Evolutionary conservation across 2,888 invertebrate species (phyloP).

Genomic region (Tuta absoluta): DNA sequence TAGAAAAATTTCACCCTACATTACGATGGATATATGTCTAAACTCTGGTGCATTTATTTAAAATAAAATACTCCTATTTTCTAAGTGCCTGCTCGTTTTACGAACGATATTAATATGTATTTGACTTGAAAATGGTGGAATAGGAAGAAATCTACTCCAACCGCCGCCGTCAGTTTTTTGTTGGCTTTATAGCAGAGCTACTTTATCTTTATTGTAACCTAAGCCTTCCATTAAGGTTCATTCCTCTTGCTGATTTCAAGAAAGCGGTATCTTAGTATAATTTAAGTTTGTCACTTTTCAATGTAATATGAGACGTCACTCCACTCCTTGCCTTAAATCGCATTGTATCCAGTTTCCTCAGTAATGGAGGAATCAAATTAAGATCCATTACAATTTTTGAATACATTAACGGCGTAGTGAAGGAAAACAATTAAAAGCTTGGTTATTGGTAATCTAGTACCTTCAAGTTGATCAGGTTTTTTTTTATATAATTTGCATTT

Average conservation of each 20-base stretch:
- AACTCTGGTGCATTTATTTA: too few relatives aligned
- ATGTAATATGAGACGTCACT: slow-evolving; percentile 36
- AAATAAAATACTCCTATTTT: too few relatives aligned
- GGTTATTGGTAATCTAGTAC: neutral
- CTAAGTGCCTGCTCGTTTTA: too few relatives aligned
- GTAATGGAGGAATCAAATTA: slow-evolving; percentile 60
- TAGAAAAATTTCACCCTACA: too few relatives aligned
- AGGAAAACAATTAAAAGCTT: slow-evolving; percentile 7
- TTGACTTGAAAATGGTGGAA: too few relatives aligned
- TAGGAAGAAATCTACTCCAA: too few relatives aligned
- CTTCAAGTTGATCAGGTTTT: too few relatives aligned
- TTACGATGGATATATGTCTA: too few relatives aligned
- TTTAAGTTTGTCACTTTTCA: slow-evolving; percentile 26
- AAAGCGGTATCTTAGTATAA: slow-evolving; percentile 5
- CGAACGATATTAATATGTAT: too few relatives aligned
- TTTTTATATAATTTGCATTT: too few relatives aligned
- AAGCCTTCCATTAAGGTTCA: slow-evolving; percentile 7
- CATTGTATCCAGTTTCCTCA: slow-evolving; percentile 38
- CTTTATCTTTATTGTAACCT: neutral
- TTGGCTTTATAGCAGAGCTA: too few relatives aligned
- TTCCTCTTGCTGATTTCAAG: slow-evolving; percentile 13
- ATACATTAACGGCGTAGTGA: slow-evolving; percentile 9
- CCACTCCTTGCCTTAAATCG: slow-evolving; percentile 30
- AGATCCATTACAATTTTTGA: slow-evolving; percentile 40
- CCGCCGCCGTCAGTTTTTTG: too few relatives aligned